These are phyloP conservation scores for Cladopsammia gracilis DNA, from an alignment of 64 coral and sea anemone species.

Conservation along the genomic window DNA sequence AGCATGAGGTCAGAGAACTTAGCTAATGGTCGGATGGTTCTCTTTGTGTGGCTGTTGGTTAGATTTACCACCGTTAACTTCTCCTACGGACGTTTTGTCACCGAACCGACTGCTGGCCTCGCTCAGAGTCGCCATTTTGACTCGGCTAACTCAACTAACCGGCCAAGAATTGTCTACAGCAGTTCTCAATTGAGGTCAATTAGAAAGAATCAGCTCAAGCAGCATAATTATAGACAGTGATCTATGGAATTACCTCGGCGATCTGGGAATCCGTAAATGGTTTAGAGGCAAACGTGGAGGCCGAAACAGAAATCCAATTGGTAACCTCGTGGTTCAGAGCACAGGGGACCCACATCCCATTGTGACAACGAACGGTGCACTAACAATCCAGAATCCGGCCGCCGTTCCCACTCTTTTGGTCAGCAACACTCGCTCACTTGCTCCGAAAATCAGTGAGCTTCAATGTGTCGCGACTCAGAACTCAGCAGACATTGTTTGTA, in stretches of 20 bases:
- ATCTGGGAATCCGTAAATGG: conserved; percentile 24
- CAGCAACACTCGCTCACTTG: conserved; percentile 31
- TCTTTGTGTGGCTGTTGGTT: conserved; percentile 48
- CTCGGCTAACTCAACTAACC: conserved; percentile 7
- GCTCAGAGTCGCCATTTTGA: conserved; percentile 46
- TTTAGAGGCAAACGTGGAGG: conserved; percentile 40
- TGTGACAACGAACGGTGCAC: conserved; percentile 6
- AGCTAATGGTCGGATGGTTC: conserved; percentile 44
- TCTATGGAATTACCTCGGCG: conserved; percentile 27
- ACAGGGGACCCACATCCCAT: conserved; percentile 44
- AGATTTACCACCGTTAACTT: conserved; percentile 4
- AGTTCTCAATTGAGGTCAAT: conserved; percentile 32
- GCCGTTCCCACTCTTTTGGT: conserved; percentile 35
- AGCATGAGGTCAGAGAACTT: conserved; percentile 38
- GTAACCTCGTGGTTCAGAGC: conserved; percentile 28
- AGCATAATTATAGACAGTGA: conserved; percentile 31
- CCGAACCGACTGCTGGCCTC: conserved; percentile 31
- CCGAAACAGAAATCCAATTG: not conserved
- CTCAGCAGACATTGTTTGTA: conserved; percentile 39
- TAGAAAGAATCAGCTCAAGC: conserved; percentile 26
- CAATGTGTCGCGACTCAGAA: conserved; percentile 42
- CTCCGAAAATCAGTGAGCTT: conserved; percentile 55
- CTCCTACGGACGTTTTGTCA: conserved; percentile 34
- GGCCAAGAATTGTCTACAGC: conserved; percentile 36
- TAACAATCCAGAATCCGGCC: not conserved